These are phyloP conservation scores for Periophthalmus magnuspinnatus DNA, from an alignment of 2,797 vertebrate genomes.

Conservation along the genomic window DNA sequence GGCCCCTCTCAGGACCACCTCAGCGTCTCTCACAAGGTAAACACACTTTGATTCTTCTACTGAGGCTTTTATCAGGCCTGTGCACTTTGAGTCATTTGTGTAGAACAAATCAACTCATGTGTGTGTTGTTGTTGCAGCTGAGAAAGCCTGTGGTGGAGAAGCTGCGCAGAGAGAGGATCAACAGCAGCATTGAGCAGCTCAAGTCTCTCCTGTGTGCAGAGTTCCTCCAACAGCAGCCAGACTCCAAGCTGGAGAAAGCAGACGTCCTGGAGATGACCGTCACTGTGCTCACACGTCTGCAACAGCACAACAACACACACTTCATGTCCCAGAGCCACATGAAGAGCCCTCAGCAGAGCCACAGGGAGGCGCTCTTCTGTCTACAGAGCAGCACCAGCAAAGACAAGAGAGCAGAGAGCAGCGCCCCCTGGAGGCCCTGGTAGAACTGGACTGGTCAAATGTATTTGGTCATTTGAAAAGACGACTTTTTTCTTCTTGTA, in stretches of 20 bases:
- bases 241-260: constrained; percentile 83
- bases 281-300: constrained; percentile 60
- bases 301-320: constrained; percentile 32
- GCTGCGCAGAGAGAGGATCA: constrained; percentile 77
- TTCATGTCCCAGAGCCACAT: constrained; percentile 52
- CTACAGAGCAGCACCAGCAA: constrained; percentile 16
- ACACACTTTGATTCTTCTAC: not conserved
- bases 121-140: constrained; percentile 68
- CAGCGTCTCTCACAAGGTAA: constrained; percentile 71
- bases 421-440: not conserved
- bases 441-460: not conserved
- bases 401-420: constrained; percentile 7
- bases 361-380: constrained; percentile 8
- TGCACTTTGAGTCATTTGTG: not conserved
- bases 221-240: constrained; percentile 74
- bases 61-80: not conserved
- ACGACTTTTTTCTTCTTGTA: not conserved
- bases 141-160: constrained; percentile 86
- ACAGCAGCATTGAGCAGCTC: constrained; percentile 52
- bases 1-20: constrained; percentile 60
- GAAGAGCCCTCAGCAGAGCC: constrained; percentile 1
- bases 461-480: not conserved
- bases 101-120: constrained; percentile 26
- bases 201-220: constrained; percentile 80
- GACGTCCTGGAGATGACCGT: constrained; percentile 81